Conservation (phyloP, 2,797 vertebrate species). For the Syngnathus rostellatus region DNA sequence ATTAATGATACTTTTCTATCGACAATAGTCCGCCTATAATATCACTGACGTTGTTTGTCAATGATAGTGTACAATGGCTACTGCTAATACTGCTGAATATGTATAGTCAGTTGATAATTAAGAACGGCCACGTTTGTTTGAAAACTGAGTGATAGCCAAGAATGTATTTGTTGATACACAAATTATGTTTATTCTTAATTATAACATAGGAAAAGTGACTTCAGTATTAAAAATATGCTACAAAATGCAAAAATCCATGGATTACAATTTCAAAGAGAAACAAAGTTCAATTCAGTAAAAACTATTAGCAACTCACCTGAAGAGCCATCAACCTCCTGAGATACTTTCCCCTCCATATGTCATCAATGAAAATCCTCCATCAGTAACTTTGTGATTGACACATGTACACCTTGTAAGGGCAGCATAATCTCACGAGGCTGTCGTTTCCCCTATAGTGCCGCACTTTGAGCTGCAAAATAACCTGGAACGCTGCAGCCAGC, state of each 20-base stretch:
- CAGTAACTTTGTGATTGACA: slow-evolving; percentile 10
- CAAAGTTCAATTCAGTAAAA: background rate
- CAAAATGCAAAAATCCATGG: background rate
- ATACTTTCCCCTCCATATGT: slow-evolving; percentile 38
- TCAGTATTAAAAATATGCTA: background rate
- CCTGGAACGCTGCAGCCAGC: slow-evolving; percentile 16
- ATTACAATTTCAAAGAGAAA: background rate
- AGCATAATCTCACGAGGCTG: slow-evolving; percentile 24
- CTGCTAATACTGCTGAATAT: background rate
- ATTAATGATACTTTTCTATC: background rate
- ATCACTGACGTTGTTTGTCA: background rate
- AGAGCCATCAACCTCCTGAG: slow-evolving; percentile 29
- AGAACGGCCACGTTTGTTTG: background rate
- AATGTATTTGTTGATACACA: background rate
- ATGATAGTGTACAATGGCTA: too few relatives aligned
- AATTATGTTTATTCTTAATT: background rate
- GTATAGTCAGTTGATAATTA: background rate
- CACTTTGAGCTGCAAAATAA: slow-evolving; percentile 29
- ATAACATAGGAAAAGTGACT: background rate
- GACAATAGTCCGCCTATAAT: background rate
- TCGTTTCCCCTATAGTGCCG: slow-evolving; percentile 23
- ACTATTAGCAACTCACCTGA: slow-evolving; percentile 46
- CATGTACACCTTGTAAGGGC: slow-evolving; percentile 11
- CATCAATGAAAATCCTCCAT: slow-evolving; percentile 22
- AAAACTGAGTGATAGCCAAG: background rate